These are phyloP conservation scores for Otis tarda DNA, from an alignment of 2,113 vertebrate species.

Conservation along the genomic window DNA sequence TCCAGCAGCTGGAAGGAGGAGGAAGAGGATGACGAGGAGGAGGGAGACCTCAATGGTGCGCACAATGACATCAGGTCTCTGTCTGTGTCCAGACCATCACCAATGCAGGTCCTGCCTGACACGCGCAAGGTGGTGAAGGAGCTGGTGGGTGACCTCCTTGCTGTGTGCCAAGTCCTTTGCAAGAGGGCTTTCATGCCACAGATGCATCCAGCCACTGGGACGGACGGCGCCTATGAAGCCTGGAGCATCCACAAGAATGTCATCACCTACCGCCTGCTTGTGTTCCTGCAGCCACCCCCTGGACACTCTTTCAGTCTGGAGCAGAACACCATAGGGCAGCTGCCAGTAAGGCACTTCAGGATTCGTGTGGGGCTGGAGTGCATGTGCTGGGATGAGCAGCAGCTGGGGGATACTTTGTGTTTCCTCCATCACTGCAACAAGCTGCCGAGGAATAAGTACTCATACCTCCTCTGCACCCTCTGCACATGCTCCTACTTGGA, in stretches of 20 bases:
- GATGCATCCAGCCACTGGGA: too few species aligned
- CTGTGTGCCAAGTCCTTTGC: too few species aligned
- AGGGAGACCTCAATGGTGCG: neutral
- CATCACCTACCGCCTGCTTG: too few species aligned
- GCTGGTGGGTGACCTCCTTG: too few species aligned
- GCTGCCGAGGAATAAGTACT: neutral
- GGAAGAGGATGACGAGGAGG: neutral
- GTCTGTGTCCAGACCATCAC: neutral
- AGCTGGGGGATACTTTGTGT: neutral
- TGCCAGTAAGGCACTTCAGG: too few species aligned
- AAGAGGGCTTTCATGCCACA: too few species aligned
- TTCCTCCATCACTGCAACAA: neutral
- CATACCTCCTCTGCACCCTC: neutral
- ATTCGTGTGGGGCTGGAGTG: neutral
- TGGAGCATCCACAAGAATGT: too few species aligned
- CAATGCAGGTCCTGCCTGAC: neutral
- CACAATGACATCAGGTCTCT: neutral
- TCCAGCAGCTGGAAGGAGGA: too few species aligned
- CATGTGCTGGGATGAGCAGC: accelerated
- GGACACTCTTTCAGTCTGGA: too few species aligned
- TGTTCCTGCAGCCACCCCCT: too few species aligned
- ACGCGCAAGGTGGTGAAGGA: too few species aligned
- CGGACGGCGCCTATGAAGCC: too few species aligned
- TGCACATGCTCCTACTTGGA: neutral
- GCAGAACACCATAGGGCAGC: neutral